Evolutionary conservation across 2,888 invertebrate genomes (phyloP), one percentile per base, ranked within the genome.

Genomic region (Octonoba sinensis): DNA sequence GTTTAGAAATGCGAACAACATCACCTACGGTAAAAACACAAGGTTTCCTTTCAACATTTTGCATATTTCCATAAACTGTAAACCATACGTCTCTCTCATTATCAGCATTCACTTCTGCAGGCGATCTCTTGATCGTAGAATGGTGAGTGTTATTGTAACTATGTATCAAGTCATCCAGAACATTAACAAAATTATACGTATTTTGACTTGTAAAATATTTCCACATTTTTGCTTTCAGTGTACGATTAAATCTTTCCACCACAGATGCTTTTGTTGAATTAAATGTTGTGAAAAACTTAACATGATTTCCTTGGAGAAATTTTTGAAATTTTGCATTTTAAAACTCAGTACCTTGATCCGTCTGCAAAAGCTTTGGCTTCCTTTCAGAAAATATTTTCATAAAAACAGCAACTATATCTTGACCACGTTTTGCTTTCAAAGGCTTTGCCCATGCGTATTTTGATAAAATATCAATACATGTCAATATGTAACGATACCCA

Each of bases 241-340:
- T 88, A 74, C 86, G 60, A 82, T 87, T 86, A n/a, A 86, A 86
- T 12, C 88, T 67, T 84, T 88, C 87, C 0, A 86, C 85, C 6
- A 87, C 81, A 0, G 85, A 83, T 0, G 86, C 86, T 83, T 88
- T 88, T 4, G 85, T 84, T 49, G 86, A 83, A 77, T 86, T 86
- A 22, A 85, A 79, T 0, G 86, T 85, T 3, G 85, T 85, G 59
- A 86, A 86, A 84, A 84, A 86, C 46, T 83, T 24, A 4, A 85
- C 67, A 6, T 84, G 74, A 22, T 86, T 81, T n/a, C 81, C 36
- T 20, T 76, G 81, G 24, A 85, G 64, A 71, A 84, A 81, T 18
- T 70, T 66, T 71, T 75, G 36, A 59, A 85, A 70, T 1, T 13
- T 18, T 18, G 24, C 22, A 64, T 86, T 86, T 20, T 66, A 49